These are phyloP conservation scores for Bombus turneri DNA, from an alignment of 1,140 invertebrate species.

Conservation along the genomic window DNA sequence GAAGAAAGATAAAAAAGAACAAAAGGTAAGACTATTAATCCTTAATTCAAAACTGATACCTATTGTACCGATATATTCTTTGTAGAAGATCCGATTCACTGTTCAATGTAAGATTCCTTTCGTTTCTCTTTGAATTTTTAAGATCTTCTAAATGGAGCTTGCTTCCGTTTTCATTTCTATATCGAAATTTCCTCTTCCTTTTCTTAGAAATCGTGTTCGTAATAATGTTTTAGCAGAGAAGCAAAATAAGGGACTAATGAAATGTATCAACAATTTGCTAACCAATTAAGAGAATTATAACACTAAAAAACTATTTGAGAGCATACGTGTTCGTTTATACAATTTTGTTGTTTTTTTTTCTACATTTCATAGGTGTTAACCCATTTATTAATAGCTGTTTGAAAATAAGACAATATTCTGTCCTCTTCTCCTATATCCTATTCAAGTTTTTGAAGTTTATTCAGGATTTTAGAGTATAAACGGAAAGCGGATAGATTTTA, in stretches of 20 bases:
- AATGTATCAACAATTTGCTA: background rate
- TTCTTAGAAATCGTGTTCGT: background rate
- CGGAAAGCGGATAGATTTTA: too few relatives aligned
- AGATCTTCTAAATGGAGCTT: too few relatives aligned
- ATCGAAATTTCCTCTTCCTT: background rate
- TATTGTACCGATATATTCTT: background rate
- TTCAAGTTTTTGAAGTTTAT: background rate
- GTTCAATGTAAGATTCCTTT: background rate
- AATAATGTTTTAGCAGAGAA: background rate
- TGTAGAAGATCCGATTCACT: background rate
- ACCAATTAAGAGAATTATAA: background rate
- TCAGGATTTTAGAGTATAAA: background rate
- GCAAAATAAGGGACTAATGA: slow-evolving; percentile 8
- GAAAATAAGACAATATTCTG: background rate
- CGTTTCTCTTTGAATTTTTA: background rate
- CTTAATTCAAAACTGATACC: background rate
- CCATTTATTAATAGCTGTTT: background rate
- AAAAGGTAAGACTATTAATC: background rate
- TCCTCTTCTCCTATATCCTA: background rate
- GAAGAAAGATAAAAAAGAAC: background rate
- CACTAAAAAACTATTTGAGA: background rate
- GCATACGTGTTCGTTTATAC: background rate
- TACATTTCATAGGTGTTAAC: too few relatives aligned
- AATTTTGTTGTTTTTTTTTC: too few relatives aligned
- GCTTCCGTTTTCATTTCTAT: background rate